phyloP scores from a whole-genome alignment of 2,113 vertebrate genomes.

The Dolichallabes microphthalmus region DNA sequence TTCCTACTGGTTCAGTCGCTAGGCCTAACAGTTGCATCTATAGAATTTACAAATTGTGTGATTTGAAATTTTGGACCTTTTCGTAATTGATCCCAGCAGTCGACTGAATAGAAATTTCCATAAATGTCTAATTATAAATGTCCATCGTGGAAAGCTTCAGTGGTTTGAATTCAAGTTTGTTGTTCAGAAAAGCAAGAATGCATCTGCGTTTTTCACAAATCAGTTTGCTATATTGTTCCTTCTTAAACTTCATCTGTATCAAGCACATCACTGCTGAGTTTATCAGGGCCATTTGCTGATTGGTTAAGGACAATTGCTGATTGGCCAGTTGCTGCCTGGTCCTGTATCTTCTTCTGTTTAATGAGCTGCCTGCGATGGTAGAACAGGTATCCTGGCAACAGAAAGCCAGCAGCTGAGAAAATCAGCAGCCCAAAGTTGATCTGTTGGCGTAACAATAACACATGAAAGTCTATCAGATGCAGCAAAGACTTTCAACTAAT shows the following conservation, averaged over 20 bases:
- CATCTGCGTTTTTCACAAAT: not conserved
- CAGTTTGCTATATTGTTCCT: not conserved
- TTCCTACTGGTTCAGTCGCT: not conserved
- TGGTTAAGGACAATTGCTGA: constrained; percentile 43
- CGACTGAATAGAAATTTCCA: not conserved
- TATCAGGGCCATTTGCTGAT: constrained; percentile 12
- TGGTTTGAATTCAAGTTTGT: not conserved
- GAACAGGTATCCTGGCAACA: constrained; percentile 79
- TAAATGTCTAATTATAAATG: not conserved
- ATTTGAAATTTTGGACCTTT: constrained; percentile 1
- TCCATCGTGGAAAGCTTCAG: not conserved
- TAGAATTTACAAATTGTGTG: constrained; percentile 7
- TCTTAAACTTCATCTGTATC: constrained; percentile 34
- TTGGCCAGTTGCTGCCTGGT: constrained; percentile 33
- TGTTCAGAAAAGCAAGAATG: not conserved
- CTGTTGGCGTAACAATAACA: constrained; percentile 51
- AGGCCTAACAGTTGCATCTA: not conserved
- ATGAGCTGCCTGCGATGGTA: constrained; percentile 68
- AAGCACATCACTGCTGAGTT: constrained; percentile 46
- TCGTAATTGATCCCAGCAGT: constrained; percentile 2
- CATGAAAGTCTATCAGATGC: not conserved
- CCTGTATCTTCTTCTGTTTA: constrained; percentile 49
- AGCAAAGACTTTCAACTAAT: not conserved
- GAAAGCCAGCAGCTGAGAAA: constrained; percentile 76
- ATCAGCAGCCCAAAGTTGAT: constrained; percentile 76